These are phyloP conservation scores for Odontamblyopus rebecca DNA, from an alignment of 2,797 vertebrate genomes.

Conservation along the genomic window DNA sequence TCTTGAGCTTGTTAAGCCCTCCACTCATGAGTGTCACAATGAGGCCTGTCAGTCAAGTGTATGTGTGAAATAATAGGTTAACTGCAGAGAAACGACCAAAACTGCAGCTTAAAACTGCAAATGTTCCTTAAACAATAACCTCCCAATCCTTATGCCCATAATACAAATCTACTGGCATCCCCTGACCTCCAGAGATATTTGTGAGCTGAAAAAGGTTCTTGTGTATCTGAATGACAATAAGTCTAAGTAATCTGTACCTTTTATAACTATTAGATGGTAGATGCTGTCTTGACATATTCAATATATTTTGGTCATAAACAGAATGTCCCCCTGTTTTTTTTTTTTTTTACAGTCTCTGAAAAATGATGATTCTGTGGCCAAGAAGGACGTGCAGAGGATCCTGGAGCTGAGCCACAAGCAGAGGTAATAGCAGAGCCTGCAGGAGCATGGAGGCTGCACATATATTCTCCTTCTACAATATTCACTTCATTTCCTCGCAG, in stretches of 20 bases:
- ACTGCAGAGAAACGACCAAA: background rate
- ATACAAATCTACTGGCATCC: background rate
- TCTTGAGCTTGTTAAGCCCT: background rate
- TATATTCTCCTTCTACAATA: too few species aligned
- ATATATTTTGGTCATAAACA: background rate
- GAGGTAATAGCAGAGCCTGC: constrained; percentile 78
- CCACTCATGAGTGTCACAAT: background rate
- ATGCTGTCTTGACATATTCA: too few species aligned
- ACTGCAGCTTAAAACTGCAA: background rate
- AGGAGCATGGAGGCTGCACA: too few species aligned
- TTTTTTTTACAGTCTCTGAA: constrained; percentile 84
- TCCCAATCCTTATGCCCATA: background rate
- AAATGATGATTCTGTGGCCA: constrained; percentile 88
- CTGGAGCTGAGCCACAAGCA: constrained; percentile 94
- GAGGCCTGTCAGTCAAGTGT: background rate
- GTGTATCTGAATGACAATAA: too few species aligned
- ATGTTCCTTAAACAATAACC: background rate
- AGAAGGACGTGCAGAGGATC: constrained; percentile 91
- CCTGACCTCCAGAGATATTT: background rate
- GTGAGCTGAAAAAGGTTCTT: too few species aligned
- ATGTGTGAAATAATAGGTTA: background rate
- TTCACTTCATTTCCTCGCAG: too few species aligned
- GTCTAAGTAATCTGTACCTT: too few species aligned
- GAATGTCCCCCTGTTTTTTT: constrained; percentile 30
- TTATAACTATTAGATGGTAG: too few species aligned